Evolutionary conservation across 2,797 vertebrate species (phyloP).

Genomic region (Anomalospiza imberbis): DNA sequence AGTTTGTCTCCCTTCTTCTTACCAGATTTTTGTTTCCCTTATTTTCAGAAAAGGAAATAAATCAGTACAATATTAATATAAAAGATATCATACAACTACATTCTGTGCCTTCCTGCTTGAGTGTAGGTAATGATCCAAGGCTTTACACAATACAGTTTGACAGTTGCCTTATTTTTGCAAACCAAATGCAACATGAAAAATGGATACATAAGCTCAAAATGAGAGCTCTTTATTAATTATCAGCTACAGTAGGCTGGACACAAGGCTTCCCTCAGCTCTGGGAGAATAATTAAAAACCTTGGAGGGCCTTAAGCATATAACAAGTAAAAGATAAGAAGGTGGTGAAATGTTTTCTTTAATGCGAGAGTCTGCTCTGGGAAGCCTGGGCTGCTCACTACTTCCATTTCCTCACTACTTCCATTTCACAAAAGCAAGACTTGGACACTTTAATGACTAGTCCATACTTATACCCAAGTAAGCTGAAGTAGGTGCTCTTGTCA

Average conservation of each 20-base stretch:
- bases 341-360: not conserved
- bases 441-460: not conserved
- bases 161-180: not conserved
- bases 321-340: not conserved
- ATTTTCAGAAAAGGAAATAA: not conserved
- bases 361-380: not conserved
- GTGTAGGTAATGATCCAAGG: not conserved
- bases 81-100: not conserved
- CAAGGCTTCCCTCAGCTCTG: not conserved
- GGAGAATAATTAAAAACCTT: not conserved
- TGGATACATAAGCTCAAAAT: not conserved
- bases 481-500: not conserved
- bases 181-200: not conserved
- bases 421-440: not conserved
- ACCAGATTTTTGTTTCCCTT: not conserved
- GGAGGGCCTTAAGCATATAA: not conserved
- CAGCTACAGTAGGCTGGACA: not conserved
- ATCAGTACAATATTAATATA: not conserved
- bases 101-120: not conserved
- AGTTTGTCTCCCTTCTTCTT: not conserved
- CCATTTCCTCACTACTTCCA: not conserved
- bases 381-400: accelerated
- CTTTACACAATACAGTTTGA: not conserved
- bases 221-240: not conserved
- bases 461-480: not conserved